A percentile compares a stretch with the other conserved stretches of the same genome.
Evolutionary conservation across 1,140 invertebrate genomes (phyloP).

Genomic region (Heliothis virescens): DNA sequence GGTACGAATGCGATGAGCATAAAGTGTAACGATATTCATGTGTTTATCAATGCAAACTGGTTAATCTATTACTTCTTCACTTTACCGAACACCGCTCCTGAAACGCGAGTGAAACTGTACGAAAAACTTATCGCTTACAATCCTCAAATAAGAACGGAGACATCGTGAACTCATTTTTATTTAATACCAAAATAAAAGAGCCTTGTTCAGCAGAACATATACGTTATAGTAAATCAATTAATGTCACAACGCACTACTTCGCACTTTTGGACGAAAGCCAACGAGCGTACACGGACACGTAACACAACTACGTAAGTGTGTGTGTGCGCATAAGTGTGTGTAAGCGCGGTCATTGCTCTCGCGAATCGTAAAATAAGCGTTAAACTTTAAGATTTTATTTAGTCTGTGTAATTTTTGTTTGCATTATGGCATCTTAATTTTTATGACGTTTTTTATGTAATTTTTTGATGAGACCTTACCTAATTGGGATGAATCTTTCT

Average conservation of each 20-base stretch:
- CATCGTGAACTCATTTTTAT: conserved; percentile 22
- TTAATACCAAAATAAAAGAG: conserved; percentile 32
- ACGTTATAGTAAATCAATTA: conserved; percentile 45
- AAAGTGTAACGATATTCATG: too few species aligned
- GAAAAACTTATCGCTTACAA: neutral
- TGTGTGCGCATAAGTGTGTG: neutral
- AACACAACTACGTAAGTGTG: neutral
- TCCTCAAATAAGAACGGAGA: neutral
- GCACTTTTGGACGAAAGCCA: conserved; percentile 23
- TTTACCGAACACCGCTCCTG: too few species aligned
- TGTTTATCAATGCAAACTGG: too few species aligned
- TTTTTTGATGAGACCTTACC: neutral
- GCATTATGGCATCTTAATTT: neutral
- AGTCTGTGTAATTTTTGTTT: conserved; percentile 8
- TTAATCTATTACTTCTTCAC: too few species aligned
- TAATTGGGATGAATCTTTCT: neutral
- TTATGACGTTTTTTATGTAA: neutral
- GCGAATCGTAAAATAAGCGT: conserved; percentile 15
- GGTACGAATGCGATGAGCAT: too few species aligned
- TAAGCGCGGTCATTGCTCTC: conserved; percentile 34
- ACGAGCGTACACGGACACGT: conserved; percentile 14
- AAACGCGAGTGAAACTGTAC: too few species aligned
- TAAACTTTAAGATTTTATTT: conserved; percentile 4
- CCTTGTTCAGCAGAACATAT: conserved; percentile 25
- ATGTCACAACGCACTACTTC: conserved; percentile 31